phyloP scores from a whole-genome alignment of 2,113 vertebrate genomes.

The Tupaia tana region DNA sequence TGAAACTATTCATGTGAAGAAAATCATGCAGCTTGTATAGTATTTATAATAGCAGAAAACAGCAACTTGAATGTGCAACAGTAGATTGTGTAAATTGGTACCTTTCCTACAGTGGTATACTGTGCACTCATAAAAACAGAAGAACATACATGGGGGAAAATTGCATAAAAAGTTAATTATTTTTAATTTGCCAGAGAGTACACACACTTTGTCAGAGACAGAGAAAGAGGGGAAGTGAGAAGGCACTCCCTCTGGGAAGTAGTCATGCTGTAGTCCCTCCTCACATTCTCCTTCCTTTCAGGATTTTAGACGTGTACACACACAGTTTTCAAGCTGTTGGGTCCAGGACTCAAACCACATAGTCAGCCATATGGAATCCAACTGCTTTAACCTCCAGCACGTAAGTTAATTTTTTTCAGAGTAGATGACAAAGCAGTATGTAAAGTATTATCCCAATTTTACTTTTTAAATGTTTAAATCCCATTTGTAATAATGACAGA shows the following conservation, averaged over 20 bases:
- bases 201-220: no score
- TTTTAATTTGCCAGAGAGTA: no score
- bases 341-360: no score
- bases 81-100: background rate
- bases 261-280: no score
- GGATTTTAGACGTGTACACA: no score
- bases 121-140: background rate
- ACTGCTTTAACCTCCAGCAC: no score
- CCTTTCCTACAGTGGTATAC: background rate
- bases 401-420: background rate
- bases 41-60: background rate
- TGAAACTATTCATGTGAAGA: background rate
- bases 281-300: no score
- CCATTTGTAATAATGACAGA: background rate
- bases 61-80: background rate
- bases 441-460: slow-evolving; percentile 43
- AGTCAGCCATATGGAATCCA: no score
- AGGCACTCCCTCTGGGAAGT: no score
- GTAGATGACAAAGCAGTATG: background rate
- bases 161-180: background rate
- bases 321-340: no score
- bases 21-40: background rate
- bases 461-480: background rate
- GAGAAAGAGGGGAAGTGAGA: no score
- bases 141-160: background rate